These are phyloP conservation scores for Macrosiphum euphorbiae DNA, from an alignment of 2,888 invertebrate genomes.

Conservation along the genomic window DNA sequence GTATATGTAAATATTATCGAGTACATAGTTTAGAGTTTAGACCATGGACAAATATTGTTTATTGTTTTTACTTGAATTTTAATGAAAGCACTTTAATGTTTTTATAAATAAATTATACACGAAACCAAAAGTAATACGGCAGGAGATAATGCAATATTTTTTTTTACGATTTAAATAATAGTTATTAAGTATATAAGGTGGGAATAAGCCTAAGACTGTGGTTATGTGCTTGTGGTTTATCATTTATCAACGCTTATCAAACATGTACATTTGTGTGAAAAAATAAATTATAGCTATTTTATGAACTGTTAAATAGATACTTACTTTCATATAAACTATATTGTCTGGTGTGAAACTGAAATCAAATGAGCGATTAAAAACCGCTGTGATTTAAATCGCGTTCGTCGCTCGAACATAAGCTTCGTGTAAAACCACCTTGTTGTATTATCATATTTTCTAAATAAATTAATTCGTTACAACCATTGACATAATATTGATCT, in stretches of 20 bases:
- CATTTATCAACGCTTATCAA: not conserved
- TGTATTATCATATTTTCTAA: too few relatives aligned
- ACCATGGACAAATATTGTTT: not conserved
- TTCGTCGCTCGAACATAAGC: too few relatives aligned
- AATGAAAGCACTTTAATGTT: not conserved
- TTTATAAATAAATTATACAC: not conserved
- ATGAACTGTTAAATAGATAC: too few relatives aligned
- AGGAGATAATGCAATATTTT: not conserved
- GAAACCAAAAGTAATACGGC: not conserved
- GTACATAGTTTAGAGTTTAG: not conserved
- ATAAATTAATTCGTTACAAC: too few relatives aligned
- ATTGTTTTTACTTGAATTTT: not conserved
- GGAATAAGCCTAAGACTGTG: not conserved
- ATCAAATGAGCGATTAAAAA: too few relatives aligned
- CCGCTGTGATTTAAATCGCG: too few relatives aligned
- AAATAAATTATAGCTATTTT: too few relatives aligned
- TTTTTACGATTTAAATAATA: not conserved
- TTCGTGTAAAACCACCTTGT: too few relatives aligned
- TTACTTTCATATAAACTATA: too few relatives aligned
- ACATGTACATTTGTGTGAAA: too few relatives aligned
- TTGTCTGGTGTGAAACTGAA: too few relatives aligned
- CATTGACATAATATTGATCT: too few relatives aligned
- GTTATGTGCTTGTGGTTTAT: not conserved
- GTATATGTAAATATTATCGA: not conserved
- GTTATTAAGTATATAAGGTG: not conserved